Evolutionary conservation across 2,797 vertebrate species (phyloP).

Genomic region (Xenentodon cancila): DNA sequence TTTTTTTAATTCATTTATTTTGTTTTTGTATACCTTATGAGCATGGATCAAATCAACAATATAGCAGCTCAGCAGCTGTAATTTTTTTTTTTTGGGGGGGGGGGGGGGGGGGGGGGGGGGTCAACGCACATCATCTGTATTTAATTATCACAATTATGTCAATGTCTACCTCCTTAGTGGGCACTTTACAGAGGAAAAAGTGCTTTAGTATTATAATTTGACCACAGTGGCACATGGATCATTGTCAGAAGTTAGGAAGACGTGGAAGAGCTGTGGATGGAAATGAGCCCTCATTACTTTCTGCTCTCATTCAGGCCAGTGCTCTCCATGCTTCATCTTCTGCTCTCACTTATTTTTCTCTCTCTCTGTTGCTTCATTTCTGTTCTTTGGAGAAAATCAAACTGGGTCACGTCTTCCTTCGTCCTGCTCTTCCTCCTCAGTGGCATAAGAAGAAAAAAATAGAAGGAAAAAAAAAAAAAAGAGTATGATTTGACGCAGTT

Average conservation of each 20-base stretch:
- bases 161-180: neutral
- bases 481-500: constrained; percentile 31
- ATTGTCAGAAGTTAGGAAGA: constrained; percentile 33
- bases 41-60: neutral
- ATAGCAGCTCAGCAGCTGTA: neutral
- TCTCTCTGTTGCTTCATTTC: constrained; percentile 56
- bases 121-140: no score
- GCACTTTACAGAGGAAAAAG: constrained; percentile 16
- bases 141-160: no score
- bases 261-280: constrained; percentile 44
- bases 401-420: constrained; percentile 70
- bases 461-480: constrained; percentile 17
- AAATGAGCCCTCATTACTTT: constrained; percentile 70
- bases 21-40: neutral
- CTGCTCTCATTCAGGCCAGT: constrained; percentile 52
- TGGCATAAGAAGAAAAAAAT: constrained; percentile 57
- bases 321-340: constrained; percentile 31
- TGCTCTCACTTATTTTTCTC: constrained; percentile 49
- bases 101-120: no score
- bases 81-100: no score
- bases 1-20: neutral
- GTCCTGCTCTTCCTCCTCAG: constrained; percentile 41
- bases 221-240: constrained; percentile 29
- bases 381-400: constrained; percentile 70
- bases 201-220: constrained; percentile 20